phyloP scores from a whole-genome alignment of 2,113 vertebrate genomes.

The Prunella fulvescens region DNA sequence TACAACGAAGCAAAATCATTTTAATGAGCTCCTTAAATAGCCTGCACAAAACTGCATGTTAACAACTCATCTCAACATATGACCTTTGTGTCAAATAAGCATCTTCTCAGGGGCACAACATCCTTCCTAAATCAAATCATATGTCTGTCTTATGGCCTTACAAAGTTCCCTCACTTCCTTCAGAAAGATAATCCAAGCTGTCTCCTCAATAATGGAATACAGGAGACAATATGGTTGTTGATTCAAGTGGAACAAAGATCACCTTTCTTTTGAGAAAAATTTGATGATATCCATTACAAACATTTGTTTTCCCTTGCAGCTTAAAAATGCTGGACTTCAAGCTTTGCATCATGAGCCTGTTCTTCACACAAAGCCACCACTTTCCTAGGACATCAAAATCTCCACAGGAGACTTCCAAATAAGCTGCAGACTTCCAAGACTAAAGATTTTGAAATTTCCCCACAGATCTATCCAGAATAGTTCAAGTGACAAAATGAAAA shows the following conservation, averaged over 20 bases:
- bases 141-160: not conserved
- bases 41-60: not conserved
- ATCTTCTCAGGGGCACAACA: not conserved
- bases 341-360: not conserved
- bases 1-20: conserved; percentile 20
- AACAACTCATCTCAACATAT: not conserved
- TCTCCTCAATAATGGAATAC: not conserved
- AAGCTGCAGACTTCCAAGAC: not conserved
- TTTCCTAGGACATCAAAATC: not conserved
- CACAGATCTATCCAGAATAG: not conserved
- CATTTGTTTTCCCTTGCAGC: not conserved
- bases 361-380: not conserved
- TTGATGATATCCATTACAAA: not conserved
- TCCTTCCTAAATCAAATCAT: not conserved
- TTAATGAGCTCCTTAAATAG: conserved; percentile 26
- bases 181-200: not conserved
- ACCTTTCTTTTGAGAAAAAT: not conserved
- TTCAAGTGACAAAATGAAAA: not conserved
- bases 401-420: not conserved
- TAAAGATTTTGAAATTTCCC: not conserved
- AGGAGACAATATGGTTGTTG: not conserved
- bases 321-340: not conserved
- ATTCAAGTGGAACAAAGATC: not conserved
- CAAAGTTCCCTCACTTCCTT: not conserved
- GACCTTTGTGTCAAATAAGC: not conserved